Conservation (phyloP, 2,888 invertebrate species). For the Caenorhabditis auriculariae region DNA sequence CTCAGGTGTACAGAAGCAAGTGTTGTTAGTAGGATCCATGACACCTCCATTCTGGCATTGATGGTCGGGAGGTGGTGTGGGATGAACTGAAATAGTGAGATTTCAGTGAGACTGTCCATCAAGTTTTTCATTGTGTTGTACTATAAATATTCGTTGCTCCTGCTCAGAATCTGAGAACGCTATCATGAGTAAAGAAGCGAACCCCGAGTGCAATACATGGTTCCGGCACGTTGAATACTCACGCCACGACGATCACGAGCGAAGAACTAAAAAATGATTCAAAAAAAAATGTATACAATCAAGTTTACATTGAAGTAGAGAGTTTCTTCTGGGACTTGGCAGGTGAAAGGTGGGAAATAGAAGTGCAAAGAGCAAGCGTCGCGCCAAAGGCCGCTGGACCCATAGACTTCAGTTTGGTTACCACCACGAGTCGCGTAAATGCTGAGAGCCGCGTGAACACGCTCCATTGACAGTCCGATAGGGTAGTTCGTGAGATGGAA, state of each 20-base stretch:
- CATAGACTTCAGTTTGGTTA: conserved; percentile 38
- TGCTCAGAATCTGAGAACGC: no score
- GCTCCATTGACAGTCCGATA: conserved; percentile 22
- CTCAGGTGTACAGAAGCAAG: conserved; percentile 48
- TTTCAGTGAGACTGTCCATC: not conserved
- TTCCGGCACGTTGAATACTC: conserved; percentile 48
- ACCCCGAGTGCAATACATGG: conserved; percentile 42
- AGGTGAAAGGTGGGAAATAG: conserved; percentile 51
- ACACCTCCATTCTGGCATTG: conserved; percentile 53
- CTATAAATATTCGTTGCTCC: not conserved
- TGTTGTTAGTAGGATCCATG: conserved; percentile 36
- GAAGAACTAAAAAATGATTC: conserved; percentile 35
- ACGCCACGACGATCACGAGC: conserved; percentile 39
- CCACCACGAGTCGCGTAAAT: conserved; percentile 37
- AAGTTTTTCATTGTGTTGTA: not conserved
- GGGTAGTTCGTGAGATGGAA: conserved; percentile 37
- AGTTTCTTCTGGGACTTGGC: conserved; percentile 36
- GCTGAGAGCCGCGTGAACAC: conserved; percentile 32
- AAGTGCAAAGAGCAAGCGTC: conserved; percentile 46
- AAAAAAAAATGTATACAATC: not conserved
- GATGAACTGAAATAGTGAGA: conserved; percentile 13
- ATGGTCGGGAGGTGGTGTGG: conserved; percentile 40
- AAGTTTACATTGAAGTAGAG: conserved; percentile 45
- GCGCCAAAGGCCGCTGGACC: conserved; percentile 47
- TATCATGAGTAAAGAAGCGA: not conserved